Evolutionary conservation across 2,888 invertebrate species (phyloP).

Genomic region (Geophilus truncorum): DNA sequence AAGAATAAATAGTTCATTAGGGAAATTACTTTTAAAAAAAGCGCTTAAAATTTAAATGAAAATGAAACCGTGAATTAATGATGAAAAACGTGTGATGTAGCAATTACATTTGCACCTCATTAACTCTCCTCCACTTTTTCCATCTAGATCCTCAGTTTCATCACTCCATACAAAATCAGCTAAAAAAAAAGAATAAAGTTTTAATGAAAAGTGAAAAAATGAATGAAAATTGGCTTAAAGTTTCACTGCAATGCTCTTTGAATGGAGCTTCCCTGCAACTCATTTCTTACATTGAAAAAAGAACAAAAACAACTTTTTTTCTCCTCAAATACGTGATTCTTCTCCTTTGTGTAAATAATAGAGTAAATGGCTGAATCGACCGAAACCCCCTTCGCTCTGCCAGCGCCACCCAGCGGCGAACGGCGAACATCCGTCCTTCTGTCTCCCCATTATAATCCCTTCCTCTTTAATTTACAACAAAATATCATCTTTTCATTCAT

Average conservation of each 20-base stretch:
- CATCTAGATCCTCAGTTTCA: background rate
- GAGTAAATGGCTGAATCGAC: background rate
- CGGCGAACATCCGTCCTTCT: background rate
- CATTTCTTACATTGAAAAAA: too few species aligned
- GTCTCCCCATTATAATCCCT: background rate
- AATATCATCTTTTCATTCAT: conserved; percentile 8
- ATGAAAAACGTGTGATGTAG: background rate
- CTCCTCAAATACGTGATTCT: background rate
- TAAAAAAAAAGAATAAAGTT: background rate
- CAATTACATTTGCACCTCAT: background rate
- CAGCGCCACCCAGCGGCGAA: background rate
- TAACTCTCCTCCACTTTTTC: background rate
- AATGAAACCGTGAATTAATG: background rate
- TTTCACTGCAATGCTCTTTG: too few species aligned
- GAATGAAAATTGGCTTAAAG: too few species aligned
- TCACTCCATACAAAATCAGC: too few species aligned
- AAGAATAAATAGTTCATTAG: background rate
- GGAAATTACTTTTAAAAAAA: background rate
- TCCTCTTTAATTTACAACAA: conserved; percentile 13
- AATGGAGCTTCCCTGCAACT: too few species aligned
- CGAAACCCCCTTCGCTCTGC: background rate
- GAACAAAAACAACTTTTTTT: too few species aligned
- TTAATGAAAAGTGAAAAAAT: background rate
- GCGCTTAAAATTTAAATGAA: background rate
- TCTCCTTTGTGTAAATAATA: background rate